These are phyloP conservation scores for Drosophila dives DNA, from an alignment of 2,888 invertebrate species.

Conservation along the genomic window DNA sequence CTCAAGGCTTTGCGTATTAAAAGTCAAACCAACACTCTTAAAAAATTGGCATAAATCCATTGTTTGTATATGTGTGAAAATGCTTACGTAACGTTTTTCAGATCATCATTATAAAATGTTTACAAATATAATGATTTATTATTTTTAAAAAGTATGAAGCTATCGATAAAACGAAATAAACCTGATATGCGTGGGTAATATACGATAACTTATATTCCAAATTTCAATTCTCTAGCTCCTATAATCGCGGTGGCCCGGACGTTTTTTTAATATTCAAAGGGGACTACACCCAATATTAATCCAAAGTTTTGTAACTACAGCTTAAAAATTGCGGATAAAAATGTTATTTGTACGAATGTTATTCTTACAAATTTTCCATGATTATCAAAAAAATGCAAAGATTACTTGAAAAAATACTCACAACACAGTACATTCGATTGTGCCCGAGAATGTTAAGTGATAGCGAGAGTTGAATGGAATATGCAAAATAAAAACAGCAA, in stretches of 20 bases:
- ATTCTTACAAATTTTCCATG: no score
- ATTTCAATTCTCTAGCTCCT: neutral
- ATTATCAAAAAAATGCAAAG: neutral
- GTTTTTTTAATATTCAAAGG: neutral
- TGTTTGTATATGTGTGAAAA: neutral
- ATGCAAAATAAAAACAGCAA: constrained; percentile 1
- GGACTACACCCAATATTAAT: neutral
- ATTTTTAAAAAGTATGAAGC: neutral
- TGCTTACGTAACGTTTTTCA: neutral
- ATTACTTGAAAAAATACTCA: neutral
- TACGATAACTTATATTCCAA: neutral
- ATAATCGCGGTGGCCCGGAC: neutral
- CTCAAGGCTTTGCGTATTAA: neutral
- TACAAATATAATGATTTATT: neutral
- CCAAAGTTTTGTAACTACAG: neutral
- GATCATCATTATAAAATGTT: neutral
- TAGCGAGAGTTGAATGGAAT: constrained; percentile 36
- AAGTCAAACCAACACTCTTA: neutral
- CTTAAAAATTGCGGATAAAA: neutral
- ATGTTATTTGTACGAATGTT: neutral
- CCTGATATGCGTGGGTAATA: neutral
- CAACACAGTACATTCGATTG: constrained; percentile 27
- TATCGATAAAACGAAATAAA: neutral
- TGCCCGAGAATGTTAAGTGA: constrained; percentile 28
- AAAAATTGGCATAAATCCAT: neutral